A percentile compares a stretch with the other conserved stretches of the same genome.
These are phyloP conservation scores for Trogon surrucura DNA, from an alignment of 2,113 vertebrate species.

Conservation along the genomic window DNA sequence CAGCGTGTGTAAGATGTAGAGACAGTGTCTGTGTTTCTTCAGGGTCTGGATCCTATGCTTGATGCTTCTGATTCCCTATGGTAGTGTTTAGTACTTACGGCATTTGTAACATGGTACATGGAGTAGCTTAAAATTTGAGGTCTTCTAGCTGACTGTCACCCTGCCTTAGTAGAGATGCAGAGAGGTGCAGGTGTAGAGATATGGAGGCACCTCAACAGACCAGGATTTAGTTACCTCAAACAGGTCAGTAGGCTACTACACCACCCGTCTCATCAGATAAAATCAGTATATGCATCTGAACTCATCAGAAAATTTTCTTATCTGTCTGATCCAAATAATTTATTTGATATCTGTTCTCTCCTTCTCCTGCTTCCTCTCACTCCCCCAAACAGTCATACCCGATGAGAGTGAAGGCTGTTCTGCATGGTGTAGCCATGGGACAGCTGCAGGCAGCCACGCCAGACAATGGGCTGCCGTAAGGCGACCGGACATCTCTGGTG, in stretches of 20 bases:
- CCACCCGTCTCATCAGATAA: background rate
- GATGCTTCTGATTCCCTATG: background rate
- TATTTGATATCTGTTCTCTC: background rate
- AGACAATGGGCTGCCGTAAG: background rate
- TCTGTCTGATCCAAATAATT: background rate
- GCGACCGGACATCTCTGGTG: background rate
- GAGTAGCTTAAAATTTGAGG: background rate
- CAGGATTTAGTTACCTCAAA: background rate
- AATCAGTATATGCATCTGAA: background rate
- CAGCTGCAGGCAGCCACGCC: background rate
- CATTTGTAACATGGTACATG: background rate
- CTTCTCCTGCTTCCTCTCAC: background rate
- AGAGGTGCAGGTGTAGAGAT: background rate
- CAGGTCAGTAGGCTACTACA: background rate
- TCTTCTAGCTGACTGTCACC: background rate
- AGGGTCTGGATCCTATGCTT: background rate
- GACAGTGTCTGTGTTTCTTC: background rate
- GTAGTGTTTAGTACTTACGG: background rate
- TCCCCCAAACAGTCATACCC: background rate
- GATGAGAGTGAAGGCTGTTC: background rate
- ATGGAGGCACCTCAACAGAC: background rate
- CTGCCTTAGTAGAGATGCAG: background rate
- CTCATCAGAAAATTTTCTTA: background rate
- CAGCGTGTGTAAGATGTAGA: background rate
- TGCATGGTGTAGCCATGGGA: background rate